A percentile compares a stretch with the other conserved stretches of the same genome.
phyloP scores from a whole-genome alignment of 2,888 invertebrate species.

The Andrena flavipes region DNA sequence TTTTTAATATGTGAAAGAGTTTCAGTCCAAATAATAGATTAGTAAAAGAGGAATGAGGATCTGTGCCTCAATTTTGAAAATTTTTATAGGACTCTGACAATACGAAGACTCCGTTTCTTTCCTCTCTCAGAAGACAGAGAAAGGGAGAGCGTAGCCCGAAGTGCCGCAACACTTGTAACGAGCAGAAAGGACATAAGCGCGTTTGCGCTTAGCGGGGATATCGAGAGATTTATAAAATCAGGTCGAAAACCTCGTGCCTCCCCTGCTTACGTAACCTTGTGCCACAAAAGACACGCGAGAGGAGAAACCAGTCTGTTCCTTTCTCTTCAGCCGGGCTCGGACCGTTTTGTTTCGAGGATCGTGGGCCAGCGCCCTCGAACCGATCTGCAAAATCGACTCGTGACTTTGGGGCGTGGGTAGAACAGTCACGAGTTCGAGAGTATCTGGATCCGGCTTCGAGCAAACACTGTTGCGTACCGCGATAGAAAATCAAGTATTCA shows the following conservation, averaged over 20 bases:
- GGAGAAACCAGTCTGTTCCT: constrained; percentile 71
- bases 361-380: neutral
- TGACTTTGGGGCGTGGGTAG: too few relatives aligned
- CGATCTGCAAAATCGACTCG: neutral
- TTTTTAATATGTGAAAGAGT: too few relatives aligned
- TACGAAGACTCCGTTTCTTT: constrained; percentile 10
- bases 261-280: constrained; percentile 76
- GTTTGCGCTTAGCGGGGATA: constrained; percentile 18
- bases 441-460: too few relatives aligned
- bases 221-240: constrained; percentile 67
- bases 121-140: neutral
- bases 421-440: too few relatives aligned
- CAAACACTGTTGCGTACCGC: too few relatives aligned
- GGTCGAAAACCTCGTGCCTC: constrained; percentile 74
- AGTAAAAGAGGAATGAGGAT: too few relatives aligned
- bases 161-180: constrained; percentile 19
- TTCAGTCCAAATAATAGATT: too few relatives aligned
- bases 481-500: too few relatives aligned
- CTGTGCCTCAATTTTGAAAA: constrained; percentile 7
- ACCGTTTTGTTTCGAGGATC: constrained; percentile 47
- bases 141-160: constrained; percentile 21
- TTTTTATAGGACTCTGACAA: constrained; percentile 8
- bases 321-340: constrained; percentile 67
- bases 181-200: constrained; percentile 16
- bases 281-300: constrained; percentile 72